phyloP scores from a whole-genome alignment of 2,888 invertebrate species.

The Amphipyra berbera region DNA sequence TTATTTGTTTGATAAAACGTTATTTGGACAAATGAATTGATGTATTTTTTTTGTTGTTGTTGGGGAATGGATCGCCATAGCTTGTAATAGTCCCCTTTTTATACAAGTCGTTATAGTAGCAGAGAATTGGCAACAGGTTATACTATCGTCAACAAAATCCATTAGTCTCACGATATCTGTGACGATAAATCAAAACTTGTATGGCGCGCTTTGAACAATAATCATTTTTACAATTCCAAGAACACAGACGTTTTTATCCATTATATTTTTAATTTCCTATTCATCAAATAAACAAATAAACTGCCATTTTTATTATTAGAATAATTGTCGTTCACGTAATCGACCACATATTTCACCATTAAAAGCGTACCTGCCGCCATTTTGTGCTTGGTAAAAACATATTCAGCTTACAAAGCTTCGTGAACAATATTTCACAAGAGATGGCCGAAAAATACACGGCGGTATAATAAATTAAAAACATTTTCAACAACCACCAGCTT shows the following conservation, averaged over 20 bases:
- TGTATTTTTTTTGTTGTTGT: conserved; percentile 8
- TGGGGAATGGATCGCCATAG: conserved; percentile 11
- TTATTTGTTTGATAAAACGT: conserved; percentile 33
- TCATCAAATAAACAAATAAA: conserved; percentile 35
- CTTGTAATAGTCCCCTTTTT: conserved; percentile 11
- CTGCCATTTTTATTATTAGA: conserved; percentile 29
- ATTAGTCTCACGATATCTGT: conserved; percentile 42
- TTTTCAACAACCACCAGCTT: conserved; percentile 61
- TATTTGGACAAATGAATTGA: conserved; percentile 19
- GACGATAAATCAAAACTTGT: conserved; percentile 38
- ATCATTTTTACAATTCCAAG: conserved; percentile 30
- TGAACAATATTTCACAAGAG: conserved; percentile 69
- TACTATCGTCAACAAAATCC: conserved; percentile 45
- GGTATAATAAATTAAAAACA: conserved; percentile 73
- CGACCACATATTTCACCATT: conserved; percentile 55
- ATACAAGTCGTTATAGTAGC: neutral
- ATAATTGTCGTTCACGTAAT: conserved; percentile 49
- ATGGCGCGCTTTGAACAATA: conserved; percentile 16
- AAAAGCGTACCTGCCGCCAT: conserved; percentile 53
- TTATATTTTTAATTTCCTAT: conserved; percentile 22
- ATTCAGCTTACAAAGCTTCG: conserved; percentile 62
- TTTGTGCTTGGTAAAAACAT: conserved; percentile 58
- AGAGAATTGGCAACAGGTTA: conserved; percentile 48
- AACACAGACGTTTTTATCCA: conserved; percentile 7
- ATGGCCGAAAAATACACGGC: conserved; percentile 69